A percentile compares a stretch with the other conserved stretches of the same genome.
Evolutionary conservation across 1,140 invertebrate species (phyloP).

Genomic region (Nylanderia fulva): DNA sequence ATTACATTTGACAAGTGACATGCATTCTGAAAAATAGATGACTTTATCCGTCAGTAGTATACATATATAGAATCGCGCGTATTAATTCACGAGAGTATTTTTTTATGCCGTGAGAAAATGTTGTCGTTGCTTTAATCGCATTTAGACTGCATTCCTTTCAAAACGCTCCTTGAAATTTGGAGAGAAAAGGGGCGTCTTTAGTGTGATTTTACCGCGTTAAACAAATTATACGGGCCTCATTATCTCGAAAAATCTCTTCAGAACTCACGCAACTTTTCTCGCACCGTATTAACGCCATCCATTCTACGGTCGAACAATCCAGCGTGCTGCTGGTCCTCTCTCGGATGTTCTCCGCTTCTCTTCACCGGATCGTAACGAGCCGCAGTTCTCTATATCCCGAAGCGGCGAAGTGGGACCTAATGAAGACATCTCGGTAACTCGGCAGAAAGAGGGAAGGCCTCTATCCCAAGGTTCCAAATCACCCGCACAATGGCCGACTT

Average conservation of each 20-base stretch:
- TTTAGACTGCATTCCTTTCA: background rate
- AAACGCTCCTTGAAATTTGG: background rate
- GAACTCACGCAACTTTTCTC: background rate
- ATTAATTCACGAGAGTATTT: background rate
- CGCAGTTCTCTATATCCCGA: constrained; percentile 45
- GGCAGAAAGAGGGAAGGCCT: constrained; percentile 54
- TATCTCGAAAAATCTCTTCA: constrained; percentile 31
- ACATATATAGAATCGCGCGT: no score
- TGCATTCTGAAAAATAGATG: background rate
- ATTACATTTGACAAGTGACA: background rate
- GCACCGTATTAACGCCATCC: background rate
- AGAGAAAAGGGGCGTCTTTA: background rate
- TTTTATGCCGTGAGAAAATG: background rate
- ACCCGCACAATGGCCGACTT: constrained; percentile 70
- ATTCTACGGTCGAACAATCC: constrained; percentile 18
- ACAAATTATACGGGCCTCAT: background rate
- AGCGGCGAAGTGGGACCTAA: constrained; percentile 63
- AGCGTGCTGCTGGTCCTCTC: background rate
- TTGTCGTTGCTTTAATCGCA: background rate
- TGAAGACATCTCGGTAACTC: constrained; percentile 72
- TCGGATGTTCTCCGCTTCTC: constrained; percentile 13
- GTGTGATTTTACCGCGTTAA: background rate
- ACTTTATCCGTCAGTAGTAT: background rate
- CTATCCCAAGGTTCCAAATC: constrained; percentile 59
- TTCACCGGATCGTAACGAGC: constrained; percentile 43